Conservation (phyloP, 2,797 vertebrate genomes). For the Synanceia verrucosa region DNA sequence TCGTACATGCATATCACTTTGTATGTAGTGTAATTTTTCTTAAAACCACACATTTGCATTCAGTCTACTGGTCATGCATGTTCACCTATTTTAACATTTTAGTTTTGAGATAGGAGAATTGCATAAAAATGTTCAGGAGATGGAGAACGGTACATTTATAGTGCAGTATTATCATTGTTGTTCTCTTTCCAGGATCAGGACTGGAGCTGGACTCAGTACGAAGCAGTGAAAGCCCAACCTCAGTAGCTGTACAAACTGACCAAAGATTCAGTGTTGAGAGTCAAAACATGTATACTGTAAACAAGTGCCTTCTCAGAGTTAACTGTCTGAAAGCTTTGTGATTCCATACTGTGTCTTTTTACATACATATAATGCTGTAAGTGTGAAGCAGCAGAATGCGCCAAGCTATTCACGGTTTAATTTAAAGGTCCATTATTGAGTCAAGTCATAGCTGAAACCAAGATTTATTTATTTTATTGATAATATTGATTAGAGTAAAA, state of each 20-base stretch:
- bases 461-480: constrained; percentile 61
- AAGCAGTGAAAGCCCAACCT: constrained; percentile 47
- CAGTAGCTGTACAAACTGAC: constrained; percentile 58
- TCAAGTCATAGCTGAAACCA: constrained; percentile 35
- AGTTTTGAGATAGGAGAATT: background rate
- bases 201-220: constrained; percentile 84
- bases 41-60: background rate
- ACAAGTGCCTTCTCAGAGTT: constrained; percentile 41
- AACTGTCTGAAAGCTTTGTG: constrained; percentile 34
- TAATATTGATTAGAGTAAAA: constrained; percentile 24
- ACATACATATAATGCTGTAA: constrained; percentile 31
- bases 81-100: background rate
- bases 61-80: background rate
- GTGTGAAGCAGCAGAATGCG: constrained; percentile 24
- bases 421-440: constrained; percentile 30
- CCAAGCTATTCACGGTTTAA: constrained; percentile 41
- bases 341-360: constrained; percentile 30
- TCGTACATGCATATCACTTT: background rate
- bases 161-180: background rate
- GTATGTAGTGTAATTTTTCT: background rate
- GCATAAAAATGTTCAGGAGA: background rate
- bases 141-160: background rate
- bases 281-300: constrained; percentile 12
- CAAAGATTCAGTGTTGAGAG: constrained; percentile 19
- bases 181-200: constrained; percentile 77